Evolutionary conservation across 2,888 invertebrate species (phyloP).

Genomic region (Dryomyza anilis): DNA sequence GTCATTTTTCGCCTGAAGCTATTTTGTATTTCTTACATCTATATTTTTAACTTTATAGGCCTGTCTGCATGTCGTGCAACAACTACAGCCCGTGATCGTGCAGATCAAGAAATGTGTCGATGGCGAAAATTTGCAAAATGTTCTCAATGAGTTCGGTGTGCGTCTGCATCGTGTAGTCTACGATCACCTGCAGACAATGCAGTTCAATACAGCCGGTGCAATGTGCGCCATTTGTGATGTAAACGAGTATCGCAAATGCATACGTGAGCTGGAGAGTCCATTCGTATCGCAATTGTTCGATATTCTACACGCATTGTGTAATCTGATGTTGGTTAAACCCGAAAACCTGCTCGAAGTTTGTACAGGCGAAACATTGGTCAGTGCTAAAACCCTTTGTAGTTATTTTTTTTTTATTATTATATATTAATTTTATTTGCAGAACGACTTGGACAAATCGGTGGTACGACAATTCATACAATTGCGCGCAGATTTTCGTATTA

Average conservation of each 20-base stretch:
- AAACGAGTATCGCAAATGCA: constrained; percentile 92
- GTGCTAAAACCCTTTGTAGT: constrained; percentile 42
- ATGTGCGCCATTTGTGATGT: constrained; percentile 98
- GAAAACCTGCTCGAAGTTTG: constrained; percentile 96
- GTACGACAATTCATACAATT: constrained; percentile 92
- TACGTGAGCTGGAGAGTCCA: constrained; percentile 72
- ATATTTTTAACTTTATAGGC: constrained; percentile 66
- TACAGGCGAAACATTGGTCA: constrained; percentile 90
- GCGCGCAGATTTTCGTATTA: constrained; percentile 88
- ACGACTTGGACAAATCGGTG: constrained; percentile 86
- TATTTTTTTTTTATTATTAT: not conserved
- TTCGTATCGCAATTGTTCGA: constrained; percentile 90
- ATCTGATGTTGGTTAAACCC: constrained; percentile 91
- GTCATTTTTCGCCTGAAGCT: too few species aligned
- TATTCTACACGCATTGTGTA: constrained; percentile 93
- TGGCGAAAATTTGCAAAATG: constrained; percentile 87
- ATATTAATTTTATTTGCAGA: constrained; percentile 67
- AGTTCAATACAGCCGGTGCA: constrained; percentile 93
- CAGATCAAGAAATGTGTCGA: constrained; percentile 84
- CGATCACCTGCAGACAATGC: constrained; percentile 92
- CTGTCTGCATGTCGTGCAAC: constrained; percentile 82
- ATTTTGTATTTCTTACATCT: too few species aligned
- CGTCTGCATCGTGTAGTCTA: constrained; percentile 92
- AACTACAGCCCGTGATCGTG: constrained; percentile 76
- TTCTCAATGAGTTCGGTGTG: constrained; percentile 87